A percentile compares a stretch with the other conserved stretches of the same genome.
phyloP scores from a whole-genome alignment of 2,113 vertebrate species.

The Ctenomys sociabilis region DNA sequence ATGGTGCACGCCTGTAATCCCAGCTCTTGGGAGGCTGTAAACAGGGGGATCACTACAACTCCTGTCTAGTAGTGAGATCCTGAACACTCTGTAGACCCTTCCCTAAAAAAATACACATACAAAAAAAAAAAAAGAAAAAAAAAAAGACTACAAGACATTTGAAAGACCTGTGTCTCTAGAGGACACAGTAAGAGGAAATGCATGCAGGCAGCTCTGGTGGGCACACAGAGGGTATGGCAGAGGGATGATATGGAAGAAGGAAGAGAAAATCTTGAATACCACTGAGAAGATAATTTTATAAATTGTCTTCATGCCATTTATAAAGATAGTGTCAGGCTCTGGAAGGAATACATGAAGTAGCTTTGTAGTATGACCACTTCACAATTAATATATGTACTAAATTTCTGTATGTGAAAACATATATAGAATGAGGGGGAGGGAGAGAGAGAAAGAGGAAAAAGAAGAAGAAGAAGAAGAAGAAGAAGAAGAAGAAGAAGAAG shows the following conservation, averaged over 20 bases:
- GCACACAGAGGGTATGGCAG: neutral
- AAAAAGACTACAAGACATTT: neutral
- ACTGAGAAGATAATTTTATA: neutral
- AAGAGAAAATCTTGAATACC: neutral
- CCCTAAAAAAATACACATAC: no score
- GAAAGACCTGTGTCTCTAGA: neutral
- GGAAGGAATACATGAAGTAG: neutral
- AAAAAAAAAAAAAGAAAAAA: no score
- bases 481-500: neutral
- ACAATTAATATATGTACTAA: neutral
- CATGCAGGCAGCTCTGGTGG: neutral
- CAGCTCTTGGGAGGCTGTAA: no score
- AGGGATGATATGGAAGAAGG: neutral
- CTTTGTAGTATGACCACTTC: neutral
- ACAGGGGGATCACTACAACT: no score
- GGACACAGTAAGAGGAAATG: neutral
- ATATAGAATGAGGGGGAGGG: neutral
- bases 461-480: neutral
- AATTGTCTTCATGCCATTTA: neutral
- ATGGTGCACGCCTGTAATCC: no score
- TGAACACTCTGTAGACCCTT: no score
- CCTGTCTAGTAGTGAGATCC: no score
- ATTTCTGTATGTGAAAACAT: neutral
- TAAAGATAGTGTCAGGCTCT: fast-evolving
- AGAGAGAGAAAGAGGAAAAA: neutral